Conservation (phyloP, 2,888 invertebrate genomes). For the Troides aeacus region DNA sequence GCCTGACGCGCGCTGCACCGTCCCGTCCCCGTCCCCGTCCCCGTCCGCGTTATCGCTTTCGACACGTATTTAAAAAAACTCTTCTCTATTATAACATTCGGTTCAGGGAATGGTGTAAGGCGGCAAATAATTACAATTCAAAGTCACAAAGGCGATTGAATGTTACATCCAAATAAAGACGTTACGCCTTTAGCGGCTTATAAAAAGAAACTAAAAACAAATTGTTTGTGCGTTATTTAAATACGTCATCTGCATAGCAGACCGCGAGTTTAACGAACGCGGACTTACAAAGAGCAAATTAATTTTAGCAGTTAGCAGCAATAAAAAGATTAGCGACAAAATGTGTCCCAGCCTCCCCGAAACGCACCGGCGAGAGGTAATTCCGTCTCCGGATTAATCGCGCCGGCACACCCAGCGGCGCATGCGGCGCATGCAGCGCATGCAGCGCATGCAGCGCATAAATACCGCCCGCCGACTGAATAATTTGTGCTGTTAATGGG, state of each 20-base stretch:
- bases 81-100: no score
- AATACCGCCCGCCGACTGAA: constrained; percentile 49
- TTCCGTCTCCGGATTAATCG: constrained; percentile 42
- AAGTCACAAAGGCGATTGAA: no score
- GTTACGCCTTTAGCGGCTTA: no score
- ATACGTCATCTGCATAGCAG: neutral
- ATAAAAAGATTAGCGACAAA: constrained; percentile 27
- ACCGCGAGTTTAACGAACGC: constrained; percentile 25
- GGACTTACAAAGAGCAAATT: constrained; percentile 17
- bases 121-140: no score
- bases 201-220: no score
- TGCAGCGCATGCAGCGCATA: constrained; percentile 44
- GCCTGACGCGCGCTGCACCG: constrained; percentile 46
- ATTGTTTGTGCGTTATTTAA: no score
- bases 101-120: no score
- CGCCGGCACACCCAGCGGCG: constrained; percentile 43
- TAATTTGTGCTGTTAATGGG: constrained; percentile 60
- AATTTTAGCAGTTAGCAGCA: constrained; percentile 35
- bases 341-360: constrained; percentile 9
- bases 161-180: no score
- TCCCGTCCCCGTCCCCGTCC: no score
- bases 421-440: constrained; percentile 33
- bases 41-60: no score
- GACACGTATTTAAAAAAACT: no score
- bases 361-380: constrained; percentile 32